Conservation (phyloP, 1,140 invertebrate genomes). For the Steinernema feltiae region DNA sequence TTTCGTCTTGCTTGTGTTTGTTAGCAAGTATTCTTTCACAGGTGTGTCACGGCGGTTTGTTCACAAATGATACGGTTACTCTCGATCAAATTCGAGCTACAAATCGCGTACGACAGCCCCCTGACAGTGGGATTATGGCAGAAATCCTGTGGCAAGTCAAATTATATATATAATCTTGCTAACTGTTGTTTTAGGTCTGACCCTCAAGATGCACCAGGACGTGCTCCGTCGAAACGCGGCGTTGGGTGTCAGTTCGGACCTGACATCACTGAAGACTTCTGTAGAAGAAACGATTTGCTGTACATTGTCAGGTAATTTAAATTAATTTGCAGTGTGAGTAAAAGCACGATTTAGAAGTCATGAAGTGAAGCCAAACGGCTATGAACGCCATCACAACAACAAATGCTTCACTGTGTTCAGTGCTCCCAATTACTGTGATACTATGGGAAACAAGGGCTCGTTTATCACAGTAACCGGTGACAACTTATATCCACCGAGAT, state of each 20-base stretch:
- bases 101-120: conserved; percentile 85
- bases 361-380: conserved; percentile 94
- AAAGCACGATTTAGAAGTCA: conserved; percentile 69
- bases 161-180: background rate
- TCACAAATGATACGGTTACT: conserved; percentile 78
- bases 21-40: conserved; percentile 49
- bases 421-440: conserved; percentile 99
- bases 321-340: background rate
- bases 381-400: conserved; percentile 85
- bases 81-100: conserved; percentile 81
- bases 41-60: conserved; percentile 92
- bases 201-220: conserved; percentile 78
- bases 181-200: conserved; percentile 78
- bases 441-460: conserved; percentile 94
- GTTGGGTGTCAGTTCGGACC: conserved; percentile 98
- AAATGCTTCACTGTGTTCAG: conserved; percentile 93
- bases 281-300: conserved; percentile 47
- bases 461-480: conserved; percentile 90
- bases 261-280: conserved; percentile 82
- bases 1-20: conserved; percentile 10
- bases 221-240: conserved; percentile 86
- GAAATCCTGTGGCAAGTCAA: conserved; percentile 28
- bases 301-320: conserved; percentile 50
- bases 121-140: conserved; percentile 66
- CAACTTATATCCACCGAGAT: conserved; percentile 77